These are phyloP conservation scores for Enteromius afrohamiltoni DNA, from an alignment of 2,797 vertebrate species.

Conservation along the genomic window DNA sequence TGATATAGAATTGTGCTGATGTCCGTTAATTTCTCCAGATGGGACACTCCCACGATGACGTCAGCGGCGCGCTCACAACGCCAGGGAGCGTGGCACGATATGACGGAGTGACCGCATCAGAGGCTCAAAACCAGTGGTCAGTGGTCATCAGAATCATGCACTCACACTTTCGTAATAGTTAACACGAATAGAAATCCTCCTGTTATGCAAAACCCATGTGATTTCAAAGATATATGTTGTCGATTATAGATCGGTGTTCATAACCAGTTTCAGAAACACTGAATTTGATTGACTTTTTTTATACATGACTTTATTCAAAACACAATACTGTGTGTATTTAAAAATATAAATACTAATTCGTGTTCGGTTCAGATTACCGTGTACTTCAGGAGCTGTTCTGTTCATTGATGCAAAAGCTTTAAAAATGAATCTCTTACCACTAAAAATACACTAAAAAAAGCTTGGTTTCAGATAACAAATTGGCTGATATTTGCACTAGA, in stretches of 20 bases:
- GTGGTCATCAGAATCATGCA: not conserved
- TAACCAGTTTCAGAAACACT: no score
- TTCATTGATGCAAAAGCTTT: no score
- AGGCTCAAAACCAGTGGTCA: not conserved
- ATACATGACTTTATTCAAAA: no score
- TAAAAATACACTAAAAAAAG: not conserved
- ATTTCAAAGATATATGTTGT: no score
- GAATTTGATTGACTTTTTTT: no score
- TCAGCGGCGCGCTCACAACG: constrained; percentile 70
- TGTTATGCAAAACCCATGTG: not conserved
- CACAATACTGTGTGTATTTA: no score
- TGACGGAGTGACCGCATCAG: constrained; percentile 57
- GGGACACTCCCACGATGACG: constrained; percentile 82
- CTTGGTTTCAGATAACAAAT: no score
- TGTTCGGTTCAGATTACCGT: no score
- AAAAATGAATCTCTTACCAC: not conserved
- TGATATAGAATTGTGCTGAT: constrained; percentile 79
- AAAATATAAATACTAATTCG: no score
- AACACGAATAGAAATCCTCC: not conserved
- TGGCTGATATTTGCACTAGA: no score
- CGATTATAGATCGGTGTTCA: no score
- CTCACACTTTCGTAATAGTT: not conserved
- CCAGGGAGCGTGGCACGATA: constrained; percentile 57
- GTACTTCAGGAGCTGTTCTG: no score
- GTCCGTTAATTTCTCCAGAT: constrained; percentile 81